phyloP scores from a whole-genome alignment of 2,797 vertebrate genomes.

The Gambusia yucatana region DNA sequence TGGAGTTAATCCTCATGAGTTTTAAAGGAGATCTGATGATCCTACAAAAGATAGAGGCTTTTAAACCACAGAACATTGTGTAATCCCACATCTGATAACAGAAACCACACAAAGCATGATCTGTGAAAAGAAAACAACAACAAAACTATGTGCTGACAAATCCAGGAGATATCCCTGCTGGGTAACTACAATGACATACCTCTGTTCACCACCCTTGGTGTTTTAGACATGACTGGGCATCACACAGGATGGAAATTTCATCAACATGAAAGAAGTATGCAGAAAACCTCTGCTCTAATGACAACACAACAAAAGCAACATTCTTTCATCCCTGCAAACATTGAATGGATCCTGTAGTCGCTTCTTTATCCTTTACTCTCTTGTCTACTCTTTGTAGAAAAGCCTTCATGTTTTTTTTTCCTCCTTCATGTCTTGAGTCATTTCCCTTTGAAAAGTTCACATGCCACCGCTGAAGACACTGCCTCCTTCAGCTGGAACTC shows the following conservation, averaged over 20 bases:
- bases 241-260: slow-evolving; percentile 9
- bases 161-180: slow-evolving; percentile 4
- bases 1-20: slow-evolving; percentile 16
- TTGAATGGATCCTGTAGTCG: slow-evolving; percentile 26
- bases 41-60: slow-evolving; percentile 2
- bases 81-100: slow-evolving; percentile 41
- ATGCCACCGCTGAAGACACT: slow-evolving; percentile 56
- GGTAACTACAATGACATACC: not conserved
- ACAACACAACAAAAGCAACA: slow-evolving; percentile 27
- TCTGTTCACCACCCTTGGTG: not conserved
- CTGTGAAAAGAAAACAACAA: not conserved
- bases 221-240: not conserved
- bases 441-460: slow-evolving; percentile 54
- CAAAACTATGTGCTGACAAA: slow-evolving; percentile 24
- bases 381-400: slow-evolving; percentile 46
- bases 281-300: slow-evolving; percentile 10
- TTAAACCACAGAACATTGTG: slow-evolving; percentile 8
- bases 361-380: slow-evolving; percentile 41
- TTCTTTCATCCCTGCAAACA: slow-evolving; percentile 40
- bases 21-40: slow-evolving; percentile 25
- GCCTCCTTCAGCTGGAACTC: slow-evolving; percentile 64
- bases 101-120: slow-evolving; percentile 4
- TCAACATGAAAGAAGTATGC: slow-evolving; percentile 16
- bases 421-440: slow-evolving; percentile 35
- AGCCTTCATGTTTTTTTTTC: slow-evolving; percentile 12